These are phyloP conservation scores for Lasaia peninsularis DNA, from an alignment of 1,140 invertebrate species.

Conservation along the genomic window DNA sequence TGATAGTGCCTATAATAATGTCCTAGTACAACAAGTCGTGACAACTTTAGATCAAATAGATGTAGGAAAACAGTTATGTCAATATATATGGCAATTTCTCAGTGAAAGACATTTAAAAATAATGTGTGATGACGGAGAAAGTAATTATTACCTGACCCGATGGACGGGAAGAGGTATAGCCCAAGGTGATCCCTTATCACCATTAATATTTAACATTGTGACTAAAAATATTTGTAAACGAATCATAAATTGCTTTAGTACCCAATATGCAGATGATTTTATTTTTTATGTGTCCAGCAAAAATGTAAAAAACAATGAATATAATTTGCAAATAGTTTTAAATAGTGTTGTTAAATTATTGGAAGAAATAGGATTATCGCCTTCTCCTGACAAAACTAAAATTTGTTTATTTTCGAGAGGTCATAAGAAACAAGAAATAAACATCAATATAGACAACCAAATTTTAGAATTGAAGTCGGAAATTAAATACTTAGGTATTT, in stretches of 20 bases:
- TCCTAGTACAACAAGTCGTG: constrained; percentile 20
- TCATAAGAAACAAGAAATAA: background rate
- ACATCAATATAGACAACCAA: background rate
- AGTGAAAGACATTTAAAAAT: constrained; percentile 30
- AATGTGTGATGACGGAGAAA: background rate
- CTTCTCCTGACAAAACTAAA: constrained; percentile 26
- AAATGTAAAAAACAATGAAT: constrained; percentile 14
- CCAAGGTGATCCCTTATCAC: constrained; percentile 35
- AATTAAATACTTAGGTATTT: constrained; percentile 11
- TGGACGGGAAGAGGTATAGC: constrained; percentile 29
- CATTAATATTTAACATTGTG: constrained; percentile 34
- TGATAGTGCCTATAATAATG: constrained; percentile 39
- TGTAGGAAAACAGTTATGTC: constrained; percentile 21
- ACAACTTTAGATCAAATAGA: constrained; percentile 24
- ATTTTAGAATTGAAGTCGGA: background rate
- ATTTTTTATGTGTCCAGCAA: constrained; percentile 20
- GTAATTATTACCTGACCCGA: constrained; percentile 9
- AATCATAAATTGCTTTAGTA: constrained; percentile 19
- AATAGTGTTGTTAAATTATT: constrained; percentile 16
- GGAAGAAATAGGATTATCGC: constrained; percentile 22
- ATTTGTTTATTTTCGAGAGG: constrained; percentile 30
- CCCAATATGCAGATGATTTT: constrained; percentile 35
- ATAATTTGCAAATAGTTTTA: constrained; percentile 19
- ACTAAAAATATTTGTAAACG: constrained; percentile 20
- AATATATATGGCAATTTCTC: constrained; percentile 30